Evolutionary conservation across 1,140 invertebrate genomes (phyloP).

Genomic region (Sipha flava): DNA sequence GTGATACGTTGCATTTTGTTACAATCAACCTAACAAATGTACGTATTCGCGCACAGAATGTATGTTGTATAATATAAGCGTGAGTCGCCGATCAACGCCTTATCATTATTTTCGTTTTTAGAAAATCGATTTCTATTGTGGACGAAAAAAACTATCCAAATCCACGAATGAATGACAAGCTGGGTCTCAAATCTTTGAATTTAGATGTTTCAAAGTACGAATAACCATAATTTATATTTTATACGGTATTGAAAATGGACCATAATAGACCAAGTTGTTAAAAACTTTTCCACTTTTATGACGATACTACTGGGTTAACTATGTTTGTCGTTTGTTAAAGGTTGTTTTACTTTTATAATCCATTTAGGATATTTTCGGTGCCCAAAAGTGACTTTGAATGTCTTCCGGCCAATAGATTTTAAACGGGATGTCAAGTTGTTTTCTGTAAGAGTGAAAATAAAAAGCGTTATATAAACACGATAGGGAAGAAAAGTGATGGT

Average conservation of each 20-base stretch:
- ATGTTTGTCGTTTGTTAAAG: neutral
- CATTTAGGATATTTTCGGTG: neutral
- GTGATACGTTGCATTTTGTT: too few species aligned
- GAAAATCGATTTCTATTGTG: too few species aligned
- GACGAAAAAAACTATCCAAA: too few species aligned
- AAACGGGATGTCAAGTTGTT: neutral
- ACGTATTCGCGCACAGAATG: too few species aligned
- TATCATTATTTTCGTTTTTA: too few species aligned
- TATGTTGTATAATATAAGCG: too few species aligned
- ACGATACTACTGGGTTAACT: neutral
- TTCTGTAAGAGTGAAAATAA: neutral
- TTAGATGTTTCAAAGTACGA: neutral
- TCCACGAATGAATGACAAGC: neutral
- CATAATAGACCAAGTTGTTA: neutral
- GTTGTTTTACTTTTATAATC: slow-evolving; percentile 16
- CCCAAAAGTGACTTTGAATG: neutral
- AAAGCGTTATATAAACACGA: too few species aligned
- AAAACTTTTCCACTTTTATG: slow-evolving; percentile 2
- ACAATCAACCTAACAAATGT: too few species aligned
- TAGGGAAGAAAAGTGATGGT: neutral
- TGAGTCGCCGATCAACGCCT: too few species aligned
- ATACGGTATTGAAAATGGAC: neutral
- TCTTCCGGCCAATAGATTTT: neutral
- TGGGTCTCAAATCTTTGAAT: neutral
- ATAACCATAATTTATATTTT: neutral